phyloP scores from a whole-genome alignment of 2,113 vertebrate genomes.

The Galbula dea region DNA sequence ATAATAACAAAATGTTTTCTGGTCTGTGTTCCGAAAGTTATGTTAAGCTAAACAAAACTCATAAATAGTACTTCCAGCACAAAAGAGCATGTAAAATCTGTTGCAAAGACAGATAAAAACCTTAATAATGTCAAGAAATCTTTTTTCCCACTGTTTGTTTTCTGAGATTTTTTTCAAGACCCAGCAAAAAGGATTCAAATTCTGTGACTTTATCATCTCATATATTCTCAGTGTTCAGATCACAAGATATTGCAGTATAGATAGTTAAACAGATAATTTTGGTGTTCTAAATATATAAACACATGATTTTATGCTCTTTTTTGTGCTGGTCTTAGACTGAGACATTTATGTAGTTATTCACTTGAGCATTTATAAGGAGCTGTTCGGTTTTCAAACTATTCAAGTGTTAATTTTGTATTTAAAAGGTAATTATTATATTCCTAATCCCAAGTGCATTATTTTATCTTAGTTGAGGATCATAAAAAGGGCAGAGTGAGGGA shows the following conservation, averaged over 20 bases:
- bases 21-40: neutral
- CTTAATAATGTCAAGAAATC: neutral
- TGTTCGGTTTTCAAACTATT: neutral
- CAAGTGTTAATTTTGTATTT: constrained; percentile 22
- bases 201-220: neutral
- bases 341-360: neutral
- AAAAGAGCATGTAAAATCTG: neutral
- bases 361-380: neutral
- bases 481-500: neutral
- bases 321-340: neutral
- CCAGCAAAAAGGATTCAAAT: neutral
- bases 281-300: neutral
- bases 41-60: neutral
- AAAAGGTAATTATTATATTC: constrained; percentile 33
- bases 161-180: neutral
- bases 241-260: neutral
- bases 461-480: neutral
- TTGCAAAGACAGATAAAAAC: neutral
- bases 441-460: neutral
- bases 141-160: neutral
- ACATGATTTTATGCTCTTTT: neutral
- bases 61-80: neutral
- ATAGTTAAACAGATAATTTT: neutral
- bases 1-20: neutral
- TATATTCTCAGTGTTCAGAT: neutral